These are phyloP conservation scores for Volucella zonaria DNA, from an alignment of 2,888 invertebrate species.

Conservation along the genomic window DNA sequence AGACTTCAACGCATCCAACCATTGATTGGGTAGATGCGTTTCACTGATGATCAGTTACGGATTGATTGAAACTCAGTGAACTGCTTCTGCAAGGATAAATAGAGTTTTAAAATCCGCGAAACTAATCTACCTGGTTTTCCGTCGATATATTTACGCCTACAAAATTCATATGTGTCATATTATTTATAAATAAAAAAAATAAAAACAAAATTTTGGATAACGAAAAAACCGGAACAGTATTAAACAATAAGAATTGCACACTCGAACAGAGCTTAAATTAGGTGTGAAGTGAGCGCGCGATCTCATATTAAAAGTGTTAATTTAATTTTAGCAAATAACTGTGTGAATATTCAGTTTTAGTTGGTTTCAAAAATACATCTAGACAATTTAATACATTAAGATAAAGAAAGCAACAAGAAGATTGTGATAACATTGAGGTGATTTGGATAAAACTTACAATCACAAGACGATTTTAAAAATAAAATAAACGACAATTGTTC, in stretches of 20 bases:
- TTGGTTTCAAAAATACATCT: slow-evolving; percentile 10
- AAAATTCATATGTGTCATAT: slow-evolving; percentile 35
- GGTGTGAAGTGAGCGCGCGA: slow-evolving; percentile 81
- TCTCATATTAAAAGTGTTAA: slow-evolving; percentile 78
- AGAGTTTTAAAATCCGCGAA: slow-evolving; percentile 39
- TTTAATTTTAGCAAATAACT: slow-evolving; percentile 75
- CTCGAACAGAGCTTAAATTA: slow-evolving; percentile 74
- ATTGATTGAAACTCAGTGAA: slow-evolving; percentile 66
- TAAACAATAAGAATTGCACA: slow-evolving; percentile 65
- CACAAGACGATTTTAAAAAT: slow-evolving; percentile 8
- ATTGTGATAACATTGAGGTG: slow-evolving; percentile 38
- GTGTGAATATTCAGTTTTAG: slow-evolving; percentile 43
- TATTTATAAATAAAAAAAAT: too few relatives aligned
- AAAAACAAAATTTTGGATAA: slow-evolving; percentile 7
- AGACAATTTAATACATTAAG: slow-evolving; percentile 29
- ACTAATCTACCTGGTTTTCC: background rate
- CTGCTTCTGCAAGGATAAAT: slow-evolving; percentile 50
- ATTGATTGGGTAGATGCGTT: slow-evolving; percentile 58
- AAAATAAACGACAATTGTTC: background rate
- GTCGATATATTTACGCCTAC: background rate
- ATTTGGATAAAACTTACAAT: slow-evolving; percentile 39
- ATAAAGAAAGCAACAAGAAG: slow-evolving; percentile 4
- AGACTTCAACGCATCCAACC: slow-evolving; percentile 55
- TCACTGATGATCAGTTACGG: slow-evolving; percentile 68
- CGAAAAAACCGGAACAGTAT: slow-evolving; percentile 53